These are phyloP conservation scores for Strigamia crassipes DNA, from an alignment of 2,888 invertebrate genomes.

Conservation along the genomic window DNA sequence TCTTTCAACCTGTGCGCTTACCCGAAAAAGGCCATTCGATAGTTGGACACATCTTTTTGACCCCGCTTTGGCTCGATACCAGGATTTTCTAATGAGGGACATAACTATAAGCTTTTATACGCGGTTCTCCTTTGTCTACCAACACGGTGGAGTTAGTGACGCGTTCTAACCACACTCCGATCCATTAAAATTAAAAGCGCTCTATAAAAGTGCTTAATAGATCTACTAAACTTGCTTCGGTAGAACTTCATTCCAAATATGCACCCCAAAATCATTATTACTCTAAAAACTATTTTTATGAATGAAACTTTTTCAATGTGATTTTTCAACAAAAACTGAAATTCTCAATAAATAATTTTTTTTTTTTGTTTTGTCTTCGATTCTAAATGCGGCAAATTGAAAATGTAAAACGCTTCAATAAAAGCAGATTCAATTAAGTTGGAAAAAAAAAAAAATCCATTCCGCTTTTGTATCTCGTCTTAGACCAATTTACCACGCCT, in stretches of 20 bases:
- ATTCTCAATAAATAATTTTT: neutral
- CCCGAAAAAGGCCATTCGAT: neutral
- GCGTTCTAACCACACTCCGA: conserved; percentile 12
- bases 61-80: conserved; percentile 15
- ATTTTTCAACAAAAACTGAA: neutral
- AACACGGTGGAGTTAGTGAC: conserved; percentile 14
- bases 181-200: conserved; percentile 18
- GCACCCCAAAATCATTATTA: neutral
- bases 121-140: conserved; percentile 22
- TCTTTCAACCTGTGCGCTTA: conserved; percentile 6
- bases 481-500: conserved; percentile 3
- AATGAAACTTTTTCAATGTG: neutral
- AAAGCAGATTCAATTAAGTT: neutral
- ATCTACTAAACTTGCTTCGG: neutral
- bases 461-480: conserved; percentile 1
- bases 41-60: conserved; percentile 10
- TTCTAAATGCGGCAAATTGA: too few relatives aligned
- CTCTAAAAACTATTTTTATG: too few relatives aligned
- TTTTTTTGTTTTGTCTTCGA: neutral
- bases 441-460: neutral
- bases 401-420: neutral
- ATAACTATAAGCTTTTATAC: conserved; percentile 8
- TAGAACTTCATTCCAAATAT: neutral
- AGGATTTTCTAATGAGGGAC: conserved; percentile 6
- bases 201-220: conserved; percentile 4